Evolutionary conservation across 2,888 invertebrate species (phyloP), one percentile per base, ranked within the genome.

Genomic region (Plagodis dolabraria): DNA sequence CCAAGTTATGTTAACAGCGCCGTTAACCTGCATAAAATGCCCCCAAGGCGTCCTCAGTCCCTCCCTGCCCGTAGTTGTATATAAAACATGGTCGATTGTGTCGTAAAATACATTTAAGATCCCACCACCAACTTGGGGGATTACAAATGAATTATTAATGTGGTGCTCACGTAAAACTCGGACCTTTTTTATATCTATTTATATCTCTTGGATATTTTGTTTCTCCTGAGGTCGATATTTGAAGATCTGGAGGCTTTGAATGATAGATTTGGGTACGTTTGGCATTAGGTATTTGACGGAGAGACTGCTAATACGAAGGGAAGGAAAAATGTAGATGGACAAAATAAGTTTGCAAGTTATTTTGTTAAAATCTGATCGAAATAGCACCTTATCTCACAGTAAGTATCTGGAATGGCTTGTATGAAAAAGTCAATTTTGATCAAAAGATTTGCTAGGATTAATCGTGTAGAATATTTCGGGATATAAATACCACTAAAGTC

Each of bases 131-230:
- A 82, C 82, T 86, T 76, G 74, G 72, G 72, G 89, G 87, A 89
- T 88, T 86, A 87, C 79, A 77, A 80, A 88, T 90, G 89, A 90
- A 89, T 90, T 89, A 90, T 89, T 90, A 86, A 90, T 89, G 84
- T 79, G 80, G 77, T 76, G 82, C 82, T 84, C 86, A 83, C 85
- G 82, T 87, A 85, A 86, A 79, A 86, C 79, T 80, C 76, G 76
- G 70, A 72, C 70, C 76, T 75, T 80, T 58, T 80, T 83, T 85
- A 81, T 82, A 77, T 73, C 71, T 68, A 69, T 11, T 12, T 12
- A 5, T 43, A 43, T 43, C 43, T 70, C 72, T 67, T 70, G 61
- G 72, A 77, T 73, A 77, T 76, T 77, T 73, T 73, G 69, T 72
- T 74, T 70, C 71, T 74, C 73, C 62, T 67, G 53, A 63, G 69